Conservation (phyloP, 2,888 invertebrate genomes). For the Lochmaea crataegi region DNA sequence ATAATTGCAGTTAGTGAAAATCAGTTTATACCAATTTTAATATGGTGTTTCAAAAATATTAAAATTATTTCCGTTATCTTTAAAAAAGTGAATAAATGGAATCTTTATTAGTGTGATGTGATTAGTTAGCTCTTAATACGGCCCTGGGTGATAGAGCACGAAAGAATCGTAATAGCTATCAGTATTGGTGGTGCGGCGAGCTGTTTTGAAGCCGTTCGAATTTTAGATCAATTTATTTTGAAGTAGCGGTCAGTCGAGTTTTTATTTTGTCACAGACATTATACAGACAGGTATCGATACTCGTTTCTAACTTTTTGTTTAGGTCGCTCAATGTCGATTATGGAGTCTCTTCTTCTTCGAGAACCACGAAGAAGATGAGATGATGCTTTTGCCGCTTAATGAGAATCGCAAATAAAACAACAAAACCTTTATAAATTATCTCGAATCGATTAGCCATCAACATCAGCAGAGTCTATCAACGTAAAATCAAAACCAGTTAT, state of each 20-base stretch:
- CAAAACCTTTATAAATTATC: constrained; percentile 64
- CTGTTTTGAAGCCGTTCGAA: constrained; percentile 49
- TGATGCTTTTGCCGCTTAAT: constrained; percentile 54
- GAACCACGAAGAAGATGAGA: constrained; percentile 19
- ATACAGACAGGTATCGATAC: constrained; percentile 63
- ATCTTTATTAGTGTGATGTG: not conserved
- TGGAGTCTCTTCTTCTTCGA: constrained; percentile 41
- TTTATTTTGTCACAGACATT: constrained; percentile 64
- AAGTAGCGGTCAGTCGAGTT: constrained; percentile 62
- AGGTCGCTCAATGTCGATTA: constrained; percentile 56
- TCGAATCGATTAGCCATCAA: constrained; percentile 62
- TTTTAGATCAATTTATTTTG: constrained; percentile 59
- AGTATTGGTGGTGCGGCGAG: constrained; percentile 27
- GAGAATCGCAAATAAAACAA: constrained; percentile 64
- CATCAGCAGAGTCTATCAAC: constrained; percentile 60
- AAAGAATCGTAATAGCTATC: constrained; percentile 16
- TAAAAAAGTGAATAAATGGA: no score
- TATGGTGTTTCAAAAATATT: no score
- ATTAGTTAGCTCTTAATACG: not conserved
- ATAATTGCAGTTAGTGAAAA: no score
- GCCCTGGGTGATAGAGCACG: constrained; percentile 9
- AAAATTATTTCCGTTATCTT: no score
- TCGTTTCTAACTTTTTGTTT: constrained; percentile 60
- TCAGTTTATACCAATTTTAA: no score
- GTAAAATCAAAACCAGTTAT: constrained; percentile 65